These are phyloP conservation scores for Ploceus nigricollis DNA, from an alignment of 2,113 vertebrate genomes.

Conservation along the genomic window DNA sequence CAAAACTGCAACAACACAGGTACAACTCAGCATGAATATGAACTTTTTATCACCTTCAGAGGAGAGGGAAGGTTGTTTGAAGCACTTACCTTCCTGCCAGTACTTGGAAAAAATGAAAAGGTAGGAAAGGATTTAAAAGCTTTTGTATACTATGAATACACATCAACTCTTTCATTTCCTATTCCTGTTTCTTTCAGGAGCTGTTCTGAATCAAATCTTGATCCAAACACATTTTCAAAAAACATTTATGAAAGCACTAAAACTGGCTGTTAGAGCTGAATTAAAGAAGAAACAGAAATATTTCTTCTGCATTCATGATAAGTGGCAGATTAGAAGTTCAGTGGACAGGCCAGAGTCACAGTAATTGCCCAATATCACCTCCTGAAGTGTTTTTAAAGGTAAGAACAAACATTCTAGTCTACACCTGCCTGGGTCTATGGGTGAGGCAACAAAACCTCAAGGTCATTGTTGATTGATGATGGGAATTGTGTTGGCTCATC, in stretches of 20 bases:
- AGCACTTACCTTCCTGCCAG: background rate
- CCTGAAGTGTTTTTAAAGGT: background rate
- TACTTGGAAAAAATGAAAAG: background rate
- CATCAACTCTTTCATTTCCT: background rate
- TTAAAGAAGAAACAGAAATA: background rate
- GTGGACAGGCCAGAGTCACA: background rate
- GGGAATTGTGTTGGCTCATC: background rate
- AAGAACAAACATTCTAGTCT: slow-evolving; percentile 11
- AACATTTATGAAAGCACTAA: background rate
- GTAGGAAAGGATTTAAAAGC: background rate
- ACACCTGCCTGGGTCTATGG: background rate
- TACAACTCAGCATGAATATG: background rate
- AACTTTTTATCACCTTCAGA: background rate
- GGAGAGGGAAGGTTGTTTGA: background rate
- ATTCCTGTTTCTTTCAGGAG: background rate
- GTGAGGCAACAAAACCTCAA: slow-evolving; percentile 22
- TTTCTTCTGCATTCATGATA: background rate
- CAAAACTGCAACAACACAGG: background rate
- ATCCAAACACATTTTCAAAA: background rate
- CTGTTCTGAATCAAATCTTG: background rate
- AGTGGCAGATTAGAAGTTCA: background rate
- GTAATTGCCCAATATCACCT: background rate
- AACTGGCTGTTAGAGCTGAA: background rate
- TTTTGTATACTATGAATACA: background rate
- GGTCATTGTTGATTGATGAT: slow-evolving; percentile 3